Conservation (phyloP, 2,797 vertebrate genomes). For the Dermochelys coriacea region DNA sequence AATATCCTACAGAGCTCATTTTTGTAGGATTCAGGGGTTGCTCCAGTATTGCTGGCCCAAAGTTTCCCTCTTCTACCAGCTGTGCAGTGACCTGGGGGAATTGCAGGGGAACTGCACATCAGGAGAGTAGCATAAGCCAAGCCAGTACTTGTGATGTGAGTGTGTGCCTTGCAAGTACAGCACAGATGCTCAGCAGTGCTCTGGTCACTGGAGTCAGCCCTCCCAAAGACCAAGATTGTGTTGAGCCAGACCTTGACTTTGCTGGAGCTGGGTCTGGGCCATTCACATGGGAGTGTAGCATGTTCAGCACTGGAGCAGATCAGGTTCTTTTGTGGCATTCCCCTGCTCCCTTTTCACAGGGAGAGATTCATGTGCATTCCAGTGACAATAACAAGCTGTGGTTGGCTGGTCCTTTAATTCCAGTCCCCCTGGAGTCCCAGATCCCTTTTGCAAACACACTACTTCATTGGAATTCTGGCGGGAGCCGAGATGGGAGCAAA, state of each 20-base stretch:
- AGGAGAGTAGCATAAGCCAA: not conserved
- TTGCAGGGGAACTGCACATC: not conserved
- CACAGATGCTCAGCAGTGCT: not conserved
- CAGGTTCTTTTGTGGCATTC: not conserved
- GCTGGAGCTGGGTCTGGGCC: not conserved
- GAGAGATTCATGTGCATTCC: not conserved
- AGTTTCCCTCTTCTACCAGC: not conserved
- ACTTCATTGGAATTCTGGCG: not conserved
- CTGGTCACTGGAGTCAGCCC: not conserved
- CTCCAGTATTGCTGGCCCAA: not conserved
- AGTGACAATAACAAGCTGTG: not conserved
- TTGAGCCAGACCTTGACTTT: not conserved
- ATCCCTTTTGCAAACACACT: not conserved
- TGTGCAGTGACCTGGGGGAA: not conserved
- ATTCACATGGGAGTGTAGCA: not conserved
- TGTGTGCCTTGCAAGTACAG: not conserved
- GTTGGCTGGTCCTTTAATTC: not conserved
- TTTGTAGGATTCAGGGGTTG: not conserved
- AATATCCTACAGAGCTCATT: not conserved
- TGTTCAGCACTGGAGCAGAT: not conserved
- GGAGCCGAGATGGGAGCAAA: not conserved
- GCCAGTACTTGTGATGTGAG: not conserved
- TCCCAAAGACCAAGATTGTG: not conserved
- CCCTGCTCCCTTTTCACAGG: not conserved
- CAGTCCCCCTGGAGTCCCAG: not conserved